Evolutionary conservation across 2,113 vertebrate genomes (phyloP).

Genomic region (Oreotragus oreotragus): DNA sequence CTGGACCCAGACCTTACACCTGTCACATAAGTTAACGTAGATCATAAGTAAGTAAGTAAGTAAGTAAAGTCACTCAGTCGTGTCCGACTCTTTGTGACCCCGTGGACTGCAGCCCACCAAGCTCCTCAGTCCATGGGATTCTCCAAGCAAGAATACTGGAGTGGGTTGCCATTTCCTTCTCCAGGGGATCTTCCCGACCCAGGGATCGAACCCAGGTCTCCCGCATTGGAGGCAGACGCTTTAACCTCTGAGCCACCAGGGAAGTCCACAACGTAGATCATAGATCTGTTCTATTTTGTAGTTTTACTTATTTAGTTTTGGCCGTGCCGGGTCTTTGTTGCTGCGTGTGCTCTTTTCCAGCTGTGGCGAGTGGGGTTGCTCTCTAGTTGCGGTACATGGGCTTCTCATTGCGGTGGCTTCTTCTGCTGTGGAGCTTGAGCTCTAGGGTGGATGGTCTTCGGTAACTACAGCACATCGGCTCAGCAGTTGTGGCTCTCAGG

Average conservation of each 20-base stretch:
- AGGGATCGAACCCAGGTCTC: too few species aligned
- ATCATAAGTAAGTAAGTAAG: too few species aligned
- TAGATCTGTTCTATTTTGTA: background rate
- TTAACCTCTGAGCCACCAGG: too few species aligned
- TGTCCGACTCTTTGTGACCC: too few species aligned
- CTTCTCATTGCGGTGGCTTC: background rate
- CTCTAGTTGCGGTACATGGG: rapidly evolving
- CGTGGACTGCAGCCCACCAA: too few species aligned
- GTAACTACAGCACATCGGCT: background rate
- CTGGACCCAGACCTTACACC: background rate
- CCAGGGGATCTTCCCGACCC: too few species aligned
- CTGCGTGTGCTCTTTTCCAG: background rate
- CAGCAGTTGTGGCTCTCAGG: background rate
- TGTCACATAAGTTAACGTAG: background rate
- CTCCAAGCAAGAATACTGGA: too few species aligned
- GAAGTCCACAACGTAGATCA: too few species aligned
- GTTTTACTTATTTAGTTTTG: background rate
- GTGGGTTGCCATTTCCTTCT: too few species aligned
- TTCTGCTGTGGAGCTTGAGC: background rate
- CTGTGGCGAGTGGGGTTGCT: background rate
- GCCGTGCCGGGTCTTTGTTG: background rate
- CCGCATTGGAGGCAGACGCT: too few species aligned
- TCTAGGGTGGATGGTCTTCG: background rate
- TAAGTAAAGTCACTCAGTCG: too few species aligned
- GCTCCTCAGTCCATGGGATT: too few species aligned